Evolutionary conservation across 1,140 invertebrate genomes (phyloP), one percentile per base, ranked within the genome.

Genomic region (Paraescarpia echinospica): DNA sequence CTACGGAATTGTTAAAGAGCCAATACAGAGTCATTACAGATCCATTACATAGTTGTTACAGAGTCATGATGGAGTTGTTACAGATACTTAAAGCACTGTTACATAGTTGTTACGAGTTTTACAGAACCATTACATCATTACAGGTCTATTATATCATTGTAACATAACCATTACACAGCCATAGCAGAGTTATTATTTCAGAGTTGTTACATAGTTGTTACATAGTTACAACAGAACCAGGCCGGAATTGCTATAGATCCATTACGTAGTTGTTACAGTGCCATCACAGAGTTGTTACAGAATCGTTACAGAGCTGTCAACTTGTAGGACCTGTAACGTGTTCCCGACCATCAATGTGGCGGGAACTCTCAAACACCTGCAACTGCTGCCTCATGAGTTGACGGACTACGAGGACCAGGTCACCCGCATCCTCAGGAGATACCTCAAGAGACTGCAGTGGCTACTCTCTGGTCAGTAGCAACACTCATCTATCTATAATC

Each of bases 261-360:
- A 51, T 51, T 51, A 51, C 48, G 18, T 51, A 9, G 48, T 51
- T 51, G 48, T 51, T 51, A 1, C 18, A n/a, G n/a, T n/a, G n/a
- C n/a, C n/a, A n/a, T n/a, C n/a, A n/a, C n/a, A 51, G 48, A 77
- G 27, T 77, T 18, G 0, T 77, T 77, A 77, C 59, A 77, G 59
- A 77, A 2, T 12, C 22, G 59, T 77, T 77, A 77, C 59, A 77
- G 2, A 77, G 9, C 59, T 31, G 4, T 77, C 22, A 5, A 34
- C 90, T 90, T 41, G 14, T 90, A 93, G 92, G 59, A 22, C 48
- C 93, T 96, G 96, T 94, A 94, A 95, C 91, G 95, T 96, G 88
- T 96, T 96, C 93, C 96, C 96, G 12, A 95, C 94, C 35, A 94
- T 96, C 59, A 96, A 96, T 93, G 93, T 96, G 12, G 95, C 95